A percentile compares a stretch with the other conserved stretches of the same genome.
phyloP scores from a whole-genome alignment of 2,888 invertebrate genomes.

The Ichneumoninae sp. region DNA sequence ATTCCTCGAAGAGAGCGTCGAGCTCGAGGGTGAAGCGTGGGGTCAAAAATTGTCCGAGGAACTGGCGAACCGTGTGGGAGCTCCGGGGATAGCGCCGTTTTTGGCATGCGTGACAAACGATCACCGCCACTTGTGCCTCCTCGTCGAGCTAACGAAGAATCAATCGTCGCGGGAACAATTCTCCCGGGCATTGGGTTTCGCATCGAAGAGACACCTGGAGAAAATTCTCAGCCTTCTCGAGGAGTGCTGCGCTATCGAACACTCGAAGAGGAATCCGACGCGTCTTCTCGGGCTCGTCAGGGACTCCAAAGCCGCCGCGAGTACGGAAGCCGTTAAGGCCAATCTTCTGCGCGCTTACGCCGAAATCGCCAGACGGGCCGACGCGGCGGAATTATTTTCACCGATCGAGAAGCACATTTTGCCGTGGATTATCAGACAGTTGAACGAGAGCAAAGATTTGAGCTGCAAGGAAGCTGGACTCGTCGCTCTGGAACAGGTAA shows the following conservation, averaged over 20 bases:
- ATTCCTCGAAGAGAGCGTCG: conserved; percentile 78
- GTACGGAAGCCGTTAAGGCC: conserved; percentile 78
- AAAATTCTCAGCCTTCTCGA: conserved; percentile 76
- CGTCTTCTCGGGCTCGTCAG: conserved; percentile 78
- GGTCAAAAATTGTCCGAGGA: conserved; percentile 77
- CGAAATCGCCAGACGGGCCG: conserved; percentile 76
- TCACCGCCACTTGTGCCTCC: conserved; percentile 72
- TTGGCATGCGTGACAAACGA: conserved; percentile 77
- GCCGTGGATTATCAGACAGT: conserved; percentile 78
- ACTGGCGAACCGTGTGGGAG: conserved; percentile 69
- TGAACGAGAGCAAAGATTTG: conserved; percentile 77
- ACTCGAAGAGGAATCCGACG: conserved; percentile 76
- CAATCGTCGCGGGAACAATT: conserved; percentile 73
- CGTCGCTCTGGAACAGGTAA: conserved; percentile 78
- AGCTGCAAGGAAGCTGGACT: conserved; percentile 78
- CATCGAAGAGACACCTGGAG: conserved; percentile 76
- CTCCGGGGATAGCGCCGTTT: conserved; percentile 72
- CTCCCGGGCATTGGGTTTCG: conserved; percentile 78
- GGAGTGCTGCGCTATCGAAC: conserved; percentile 75
- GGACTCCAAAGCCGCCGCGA: conserved; percentile 79
- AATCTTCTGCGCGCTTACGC: conserved; percentile 78
- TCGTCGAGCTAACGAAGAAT: conserved; percentile 74
- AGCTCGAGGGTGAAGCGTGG: conserved; percentile 78
- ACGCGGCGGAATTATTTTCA: conserved; percentile 72
- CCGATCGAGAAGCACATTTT: conserved; percentile 75